A percentile compares a stretch with the other conserved stretches of the same genome.
These are phyloP conservation scores for Halcyon leucocephala DNA, from an alignment of 2,797 vertebrate species.

Conservation along the genomic window DNA sequence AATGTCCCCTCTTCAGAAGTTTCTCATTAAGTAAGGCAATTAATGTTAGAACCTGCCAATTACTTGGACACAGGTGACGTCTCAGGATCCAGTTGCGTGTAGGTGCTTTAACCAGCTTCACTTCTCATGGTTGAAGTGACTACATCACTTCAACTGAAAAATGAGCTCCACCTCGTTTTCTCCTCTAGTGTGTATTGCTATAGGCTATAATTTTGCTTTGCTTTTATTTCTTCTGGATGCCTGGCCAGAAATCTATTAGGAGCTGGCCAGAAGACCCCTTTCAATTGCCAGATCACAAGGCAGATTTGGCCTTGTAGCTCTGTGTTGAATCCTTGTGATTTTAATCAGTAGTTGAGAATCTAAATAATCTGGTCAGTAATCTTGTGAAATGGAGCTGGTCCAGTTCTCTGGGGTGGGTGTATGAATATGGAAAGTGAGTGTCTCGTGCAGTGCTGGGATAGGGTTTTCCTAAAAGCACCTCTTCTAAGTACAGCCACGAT, in stretches of 20 bases:
- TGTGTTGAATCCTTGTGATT: not conserved
- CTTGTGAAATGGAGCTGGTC: not conserved
- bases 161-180: not conserved
- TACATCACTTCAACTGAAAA: not conserved
- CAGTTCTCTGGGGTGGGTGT: not conserved
- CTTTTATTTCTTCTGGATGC: not conserved
- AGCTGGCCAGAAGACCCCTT: not conserved
- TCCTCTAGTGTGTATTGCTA: not conserved
- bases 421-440: not conserved
- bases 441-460: not conserved
- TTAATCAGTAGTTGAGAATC: not conserved
- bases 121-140: not conserved
- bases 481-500: not conserved
- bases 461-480: slow-evolving; percentile 1
- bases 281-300: not conserved
- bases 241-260: not conserved
- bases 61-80: not conserved
- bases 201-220: not conserved
- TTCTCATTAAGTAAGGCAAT: not conserved
- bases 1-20: not conserved
- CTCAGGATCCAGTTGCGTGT: not conserved
- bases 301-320: not conserved
- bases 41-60: not conserved
- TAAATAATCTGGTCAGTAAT: not conserved
- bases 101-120: not conserved